Evolutionary conservation across 2,797 vertebrate species (phyloP), one percentile per base, ranked within the genome.

Genomic region (Labeo calbasu): DNA sequence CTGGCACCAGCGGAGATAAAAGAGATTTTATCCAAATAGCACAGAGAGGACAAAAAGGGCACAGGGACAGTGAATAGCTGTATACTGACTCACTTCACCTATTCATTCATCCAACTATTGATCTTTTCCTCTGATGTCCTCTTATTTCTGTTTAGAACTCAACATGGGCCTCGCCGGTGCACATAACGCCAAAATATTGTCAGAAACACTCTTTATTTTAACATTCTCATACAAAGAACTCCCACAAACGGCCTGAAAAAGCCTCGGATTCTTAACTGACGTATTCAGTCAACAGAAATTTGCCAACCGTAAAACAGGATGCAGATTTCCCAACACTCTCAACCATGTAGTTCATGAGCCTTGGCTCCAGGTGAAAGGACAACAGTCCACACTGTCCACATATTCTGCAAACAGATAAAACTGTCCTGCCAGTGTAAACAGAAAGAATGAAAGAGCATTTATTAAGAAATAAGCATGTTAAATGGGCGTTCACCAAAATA

Each of bases 21-120:
- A 69, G 77, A 84, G 61, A 78, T 78, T 48, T 79, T 40, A 79
- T 65, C 76, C 76, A 84, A 77, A 84, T 7, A 84, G 28, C 79
- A 77, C 82, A 89, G 80, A 57, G 53, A 92, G 88, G 92, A 94
- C 91, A 79, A 86, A 89, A 84, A 89, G 91, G 78, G 71, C 68
- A 69, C 57, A 82, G 40, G 66, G 84, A 86, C 61, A 63, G 21
- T 48, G 61, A 53, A 10, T 78, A 77, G 77, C 71, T 72, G 23
- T n/a, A 65, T 32, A 63, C 80, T 51, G 69, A 82, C 46, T 82
- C 70, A 51, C 43, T 28, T 82, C 70, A 51, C 19, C 14, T 65
- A 36, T 82, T 82, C 77, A 50, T 78, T 85, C 70, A 79, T 69
- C 48, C 63, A 70, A 19, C 23, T 81, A 53, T 72, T 82, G 36